These are phyloP conservation scores for Macropodus opercularis DNA, from an alignment of 2,797 vertebrate species.

Conservation along the genomic window DNA sequence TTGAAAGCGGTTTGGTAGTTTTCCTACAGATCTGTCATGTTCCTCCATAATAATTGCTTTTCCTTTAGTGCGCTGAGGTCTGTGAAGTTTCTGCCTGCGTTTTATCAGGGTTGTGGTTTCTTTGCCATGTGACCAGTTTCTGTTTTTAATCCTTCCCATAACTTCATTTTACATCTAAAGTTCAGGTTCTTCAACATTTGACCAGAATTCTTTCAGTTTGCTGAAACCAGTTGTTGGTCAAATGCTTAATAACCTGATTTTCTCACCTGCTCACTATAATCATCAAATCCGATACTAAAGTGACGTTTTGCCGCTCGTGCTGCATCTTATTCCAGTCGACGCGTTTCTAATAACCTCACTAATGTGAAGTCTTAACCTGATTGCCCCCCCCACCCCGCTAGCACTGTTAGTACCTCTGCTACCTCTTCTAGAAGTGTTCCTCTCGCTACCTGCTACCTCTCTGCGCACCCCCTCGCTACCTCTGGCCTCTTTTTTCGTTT, in stretches of 20 bases:
- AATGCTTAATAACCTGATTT: not conserved
- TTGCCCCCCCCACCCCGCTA: conserved; percentile 24
- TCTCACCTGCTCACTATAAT: not conserved
- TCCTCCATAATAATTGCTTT: too few species aligned
- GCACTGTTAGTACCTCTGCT: conserved; percentile 73
- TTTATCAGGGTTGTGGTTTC: too few species aligned
- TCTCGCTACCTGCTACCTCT: conserved; percentile 73
- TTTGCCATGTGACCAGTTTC: too few species aligned
- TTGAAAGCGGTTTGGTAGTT: not conserved
- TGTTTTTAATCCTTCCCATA: too few species aligned
- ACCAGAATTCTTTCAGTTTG: too few species aligned
- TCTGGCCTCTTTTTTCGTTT: conserved; percentile 47
- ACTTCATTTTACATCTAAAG: not conserved
- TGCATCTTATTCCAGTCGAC: not conserved
- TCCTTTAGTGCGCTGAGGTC: too few species aligned
- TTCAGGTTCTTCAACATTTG: not conserved
- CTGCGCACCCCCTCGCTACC: conserved; percentile 68
- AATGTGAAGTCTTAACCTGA: conserved; percentile 19
- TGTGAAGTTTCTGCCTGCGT: too few species aligned
- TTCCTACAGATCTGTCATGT: too few species aligned
- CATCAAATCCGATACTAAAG: not conserved
- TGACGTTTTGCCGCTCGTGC: not conserved
- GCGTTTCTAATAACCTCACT: conserved; percentile 4
- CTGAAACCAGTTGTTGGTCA: not conserved
- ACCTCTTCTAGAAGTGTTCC: conserved; percentile 76